Evolutionary conservation across 2,113 vertebrate species (phyloP).

Genomic region (Antennarius striatus): DNA sequence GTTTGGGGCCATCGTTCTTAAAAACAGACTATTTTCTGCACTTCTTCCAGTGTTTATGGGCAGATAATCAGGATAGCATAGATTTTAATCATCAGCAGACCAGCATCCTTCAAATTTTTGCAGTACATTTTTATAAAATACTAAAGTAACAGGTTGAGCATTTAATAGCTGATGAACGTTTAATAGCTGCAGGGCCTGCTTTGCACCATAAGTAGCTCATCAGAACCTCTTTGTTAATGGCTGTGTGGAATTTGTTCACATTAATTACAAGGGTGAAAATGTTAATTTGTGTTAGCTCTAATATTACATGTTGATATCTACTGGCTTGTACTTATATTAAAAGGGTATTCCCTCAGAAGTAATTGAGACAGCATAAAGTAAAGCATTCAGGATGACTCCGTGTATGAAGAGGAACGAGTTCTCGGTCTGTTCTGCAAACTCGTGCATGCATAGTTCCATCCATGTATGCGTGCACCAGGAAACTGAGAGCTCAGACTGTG

Average conservation of each 20-base stretch:
- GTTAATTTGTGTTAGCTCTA: constrained; percentile 53
- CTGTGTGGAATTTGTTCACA: constrained; percentile 34
- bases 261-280: constrained; percentile 52
- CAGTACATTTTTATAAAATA: no score
- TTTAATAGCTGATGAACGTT: constrained; percentile 63
- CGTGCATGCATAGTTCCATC: no score
- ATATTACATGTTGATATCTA: constrained; percentile 6
- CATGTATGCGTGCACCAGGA: no score
- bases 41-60: no score
- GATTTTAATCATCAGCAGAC: no score
- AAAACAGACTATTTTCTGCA: no score
- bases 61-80: no score
- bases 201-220: constrained; percentile 45
- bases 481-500: no score
- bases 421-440: not conserved
- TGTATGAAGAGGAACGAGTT: not conserved
- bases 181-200: constrained; percentile 47
- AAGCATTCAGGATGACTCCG: not conserved
- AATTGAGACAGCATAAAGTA: not conserved
- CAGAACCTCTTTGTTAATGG: constrained; percentile 23
- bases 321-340: not conserved
- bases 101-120: no score
- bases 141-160: no score
- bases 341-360: not conserved
- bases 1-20: no score